phyloP scores from a whole-genome alignment of 2,888 invertebrate genomes.

The Nomada goodeniana region DNA sequence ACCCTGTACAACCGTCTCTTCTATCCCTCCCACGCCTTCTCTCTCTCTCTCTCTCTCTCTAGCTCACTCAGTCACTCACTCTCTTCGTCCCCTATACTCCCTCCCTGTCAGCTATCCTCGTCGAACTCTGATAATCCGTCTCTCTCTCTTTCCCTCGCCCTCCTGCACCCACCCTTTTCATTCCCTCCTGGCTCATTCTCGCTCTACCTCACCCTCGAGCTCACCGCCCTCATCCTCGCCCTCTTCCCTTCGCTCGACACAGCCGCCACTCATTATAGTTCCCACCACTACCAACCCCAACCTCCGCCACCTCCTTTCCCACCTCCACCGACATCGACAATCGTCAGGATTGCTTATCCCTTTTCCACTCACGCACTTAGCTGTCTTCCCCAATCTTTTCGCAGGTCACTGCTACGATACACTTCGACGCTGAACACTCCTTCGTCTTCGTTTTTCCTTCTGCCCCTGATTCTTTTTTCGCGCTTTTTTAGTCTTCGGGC shows the following conservation, averaged over 20 bases:
- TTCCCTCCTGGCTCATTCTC: slow-evolving; percentile 43
- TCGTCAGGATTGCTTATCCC: slow-evolving; percentile 63
- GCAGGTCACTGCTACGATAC: slow-evolving; percentile 62
- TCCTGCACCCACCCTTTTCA: slow-evolving; percentile 9
- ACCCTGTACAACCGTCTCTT: slow-evolving; percentile 42
- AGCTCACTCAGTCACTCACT: background rate
- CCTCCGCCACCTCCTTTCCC: slow-evolving; percentile 62
- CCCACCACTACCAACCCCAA: slow-evolving; percentile 70
- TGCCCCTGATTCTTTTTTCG: background rate
- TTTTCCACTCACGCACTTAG: slow-evolving; percentile 66
- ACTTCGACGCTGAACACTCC: slow-evolving; percentile 33
- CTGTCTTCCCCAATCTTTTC: slow-evolving; percentile 70
- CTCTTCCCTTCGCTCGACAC: slow-evolving; percentile 56
- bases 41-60: background rate
- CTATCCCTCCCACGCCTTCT: slow-evolving; percentile 6
- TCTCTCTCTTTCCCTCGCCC: slow-evolving; percentile 23
- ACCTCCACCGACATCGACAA: slow-evolving; percentile 62
- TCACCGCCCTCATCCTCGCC: slow-evolving; percentile 56
- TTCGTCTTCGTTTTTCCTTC: background rate
- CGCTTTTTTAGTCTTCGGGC: background rate
- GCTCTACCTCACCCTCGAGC: slow-evolving; percentile 45
- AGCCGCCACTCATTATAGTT: slow-evolving; percentile 79
- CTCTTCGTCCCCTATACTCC: slow-evolving; percentile 2
- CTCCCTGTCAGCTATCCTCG: slow-evolving; percentile 21
- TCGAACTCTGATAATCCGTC: slow-evolving; percentile 9